Percentiles rank a stretch among this genome's conserved stretches.
phyloP scores from a whole-genome alignment of 2,797 vertebrate species.

The Leucoraja ocellata region DNA sequence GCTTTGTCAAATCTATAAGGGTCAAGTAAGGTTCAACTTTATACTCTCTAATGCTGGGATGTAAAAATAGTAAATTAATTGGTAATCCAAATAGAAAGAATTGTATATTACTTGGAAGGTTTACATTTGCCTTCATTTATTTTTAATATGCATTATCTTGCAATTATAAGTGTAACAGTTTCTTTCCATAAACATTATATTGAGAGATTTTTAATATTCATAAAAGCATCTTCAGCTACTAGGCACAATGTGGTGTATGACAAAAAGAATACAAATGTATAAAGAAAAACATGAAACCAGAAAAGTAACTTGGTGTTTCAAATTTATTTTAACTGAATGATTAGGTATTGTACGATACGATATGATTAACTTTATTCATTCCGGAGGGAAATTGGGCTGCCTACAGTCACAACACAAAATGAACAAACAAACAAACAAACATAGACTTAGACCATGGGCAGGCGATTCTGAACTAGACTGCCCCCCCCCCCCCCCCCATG shows the following conservation, averaged over 20 bases:
- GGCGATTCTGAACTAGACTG: too few species aligned
- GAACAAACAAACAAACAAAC: too few species aligned
- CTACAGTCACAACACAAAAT: too few species aligned
- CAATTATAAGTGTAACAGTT: neutral
- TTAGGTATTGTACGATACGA: neutral
- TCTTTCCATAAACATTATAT: neutral
- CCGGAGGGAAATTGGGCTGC: too few species aligned
- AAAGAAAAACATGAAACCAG: neutral
- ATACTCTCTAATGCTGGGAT: neutral
- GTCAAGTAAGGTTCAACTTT: neutral
- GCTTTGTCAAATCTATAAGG: neutral
- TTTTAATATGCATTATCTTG: neutral
- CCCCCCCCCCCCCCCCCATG: too few species aligned
- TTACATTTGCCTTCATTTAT: too few species aligned
- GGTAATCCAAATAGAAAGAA: neutral
- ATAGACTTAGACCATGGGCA: too few species aligned
- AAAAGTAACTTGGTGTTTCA: neutral
- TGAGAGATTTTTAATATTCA: neutral
- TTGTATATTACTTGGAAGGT: too few species aligned
- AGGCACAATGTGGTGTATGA: neutral
- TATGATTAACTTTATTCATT: too few species aligned
- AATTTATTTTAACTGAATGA: neutral
- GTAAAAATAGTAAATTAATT: neutral
- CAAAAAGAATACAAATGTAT: neutral
- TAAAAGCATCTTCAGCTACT: neutral